Evolutionary conservation across 2,888 invertebrate species (phyloP).

Genomic region (Stenurella melanura): DNA sequence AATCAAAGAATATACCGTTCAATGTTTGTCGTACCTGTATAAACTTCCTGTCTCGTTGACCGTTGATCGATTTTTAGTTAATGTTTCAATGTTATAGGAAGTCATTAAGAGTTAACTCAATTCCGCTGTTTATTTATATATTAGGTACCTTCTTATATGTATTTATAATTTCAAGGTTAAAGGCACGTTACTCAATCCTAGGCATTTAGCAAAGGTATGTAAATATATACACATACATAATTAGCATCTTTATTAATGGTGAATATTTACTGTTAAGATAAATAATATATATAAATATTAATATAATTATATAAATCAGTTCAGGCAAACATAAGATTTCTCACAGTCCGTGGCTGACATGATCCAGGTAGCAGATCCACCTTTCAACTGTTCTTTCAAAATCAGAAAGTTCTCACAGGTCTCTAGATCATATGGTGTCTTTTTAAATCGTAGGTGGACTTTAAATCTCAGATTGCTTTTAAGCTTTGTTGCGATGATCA

Average conservation of each 20-base stretch:
- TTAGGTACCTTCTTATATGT: background rate
- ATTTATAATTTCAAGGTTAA: conserved; percentile 18
- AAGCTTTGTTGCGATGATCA: conserved; percentile 48
- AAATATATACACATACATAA: conserved; percentile 10
- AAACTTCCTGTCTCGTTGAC: background rate
- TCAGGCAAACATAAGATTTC: conserved; percentile 13
- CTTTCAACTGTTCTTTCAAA: conserved; percentile 36
- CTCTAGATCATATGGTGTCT: conserved; percentile 49
- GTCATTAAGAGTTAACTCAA: background rate
- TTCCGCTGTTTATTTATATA: background rate
- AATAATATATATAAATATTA: conserved; percentile 2
- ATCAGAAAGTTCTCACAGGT: conserved; percentile 51
- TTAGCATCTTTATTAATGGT: conserved; percentile 14
- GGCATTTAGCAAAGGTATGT: conserved; percentile 3
- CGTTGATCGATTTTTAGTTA: background rate
- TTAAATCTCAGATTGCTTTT: conserved; percentile 44
- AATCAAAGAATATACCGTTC: no score
- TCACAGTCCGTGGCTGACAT: background rate
- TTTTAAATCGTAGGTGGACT: conserved; percentile 53
- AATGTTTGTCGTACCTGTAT: background rate
- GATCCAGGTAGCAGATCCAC: conserved; percentile 36
- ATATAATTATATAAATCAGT: background rate
- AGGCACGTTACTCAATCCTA: background rate
- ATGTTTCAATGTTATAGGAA: background rate
- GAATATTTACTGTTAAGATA: conserved; percentile 23